Evolutionary conservation across 2,888 invertebrate genomes (phyloP), one percentile per base, ranked within the genome.

Genomic region (Drosophila austrosaltans): DNA sequence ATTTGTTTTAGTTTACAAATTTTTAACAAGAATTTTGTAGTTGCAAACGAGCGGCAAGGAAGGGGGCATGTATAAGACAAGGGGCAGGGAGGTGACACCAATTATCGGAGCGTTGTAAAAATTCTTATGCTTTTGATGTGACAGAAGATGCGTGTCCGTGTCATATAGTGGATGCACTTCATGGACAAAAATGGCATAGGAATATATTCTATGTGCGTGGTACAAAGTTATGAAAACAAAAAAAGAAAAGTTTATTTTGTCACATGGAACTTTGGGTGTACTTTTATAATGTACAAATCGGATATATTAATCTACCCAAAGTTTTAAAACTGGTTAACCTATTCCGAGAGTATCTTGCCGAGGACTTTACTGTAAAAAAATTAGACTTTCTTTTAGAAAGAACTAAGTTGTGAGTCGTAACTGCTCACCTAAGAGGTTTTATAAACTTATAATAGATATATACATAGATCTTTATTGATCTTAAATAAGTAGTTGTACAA

Each of bases 91-190:
- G 44, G 57, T 28, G 54, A 44, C 88, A 82, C 89, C 90, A 89
- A 89, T 89, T 89, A 90, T 77, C 89, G 74, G 72, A 63, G 89
- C 89, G 89, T 76, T 84, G 83, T 84, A 78, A 79, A 69, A 75
- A 77, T 72, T 82, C 79, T 80, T 16, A 67, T 69, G 70, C 80
- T 89, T 89, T 89, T 89, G 89, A 89, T 90, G 89, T 85, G 85
- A 85, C 89, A 85, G 85, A 87, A 85, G 85, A 66, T 82, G 69
- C 68, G 59, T 74, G 62, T 56, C 72, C 73, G 62, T 72, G 63
- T 64, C 69, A 68, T 61, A 54, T 62, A 39, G 67, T 59, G 63
- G 68, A 67, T 60, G 64, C 68, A 53, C 63, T 61, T 48, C 36
- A 67, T 25, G 5, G 40, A 53, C 57, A 67, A 53, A 56, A 54